Conservation (phyloP, 2,888 invertebrate species). For the Nemotelus pantherinus region DNA sequence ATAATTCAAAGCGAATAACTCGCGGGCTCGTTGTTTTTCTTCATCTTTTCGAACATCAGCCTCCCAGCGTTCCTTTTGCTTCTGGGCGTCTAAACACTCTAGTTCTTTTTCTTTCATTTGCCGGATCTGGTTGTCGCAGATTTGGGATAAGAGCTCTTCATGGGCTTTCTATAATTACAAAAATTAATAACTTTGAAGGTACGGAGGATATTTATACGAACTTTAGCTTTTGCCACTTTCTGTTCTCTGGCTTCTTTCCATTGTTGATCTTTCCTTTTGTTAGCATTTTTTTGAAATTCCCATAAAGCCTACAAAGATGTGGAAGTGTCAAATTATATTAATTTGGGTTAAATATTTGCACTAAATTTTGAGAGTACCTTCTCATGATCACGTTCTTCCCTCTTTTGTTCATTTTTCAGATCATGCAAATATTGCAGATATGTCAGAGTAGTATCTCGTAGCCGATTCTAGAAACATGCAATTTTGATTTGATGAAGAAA, state of each 20-base stretch:
- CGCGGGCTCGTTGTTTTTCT: background rate
- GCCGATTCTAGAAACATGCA: conserved; percentile 8
- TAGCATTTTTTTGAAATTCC: conserved; percentile 12
- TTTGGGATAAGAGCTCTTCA: conserved; percentile 40
- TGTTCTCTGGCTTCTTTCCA: conserved; percentile 21
- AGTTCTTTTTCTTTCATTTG: conserved; percentile 18
- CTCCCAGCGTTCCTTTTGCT: conserved; percentile 17
- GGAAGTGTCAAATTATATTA: no score
- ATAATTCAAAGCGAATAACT: conserved; percentile 15
- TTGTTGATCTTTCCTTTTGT: conserved; percentile 12
- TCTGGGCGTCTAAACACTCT: conserved; percentile 28
- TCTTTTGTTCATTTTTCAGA: conserved; percentile 35
- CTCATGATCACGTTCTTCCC: conserved; percentile 16
- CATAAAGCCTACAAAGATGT: conserved; percentile 14
- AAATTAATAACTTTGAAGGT: conserved; percentile 11
- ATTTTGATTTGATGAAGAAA: background rate
- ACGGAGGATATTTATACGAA: background rate
- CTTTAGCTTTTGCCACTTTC: conserved; percentile 44
- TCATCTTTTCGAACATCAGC: conserved; percentile 9
- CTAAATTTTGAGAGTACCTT: background rate
- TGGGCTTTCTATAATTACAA: conserved; percentile 42
- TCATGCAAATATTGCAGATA: conserved; percentile 44
- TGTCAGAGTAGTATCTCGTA: conserved; percentile 34
- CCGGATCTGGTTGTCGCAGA: conserved; percentile 39
- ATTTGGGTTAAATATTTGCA: background rate